Percentiles rank a stretch among this genome's conserved stretches.
phyloP scores from a whole-genome alignment of 2,797 vertebrate genomes.

The Ctenosaura bakeri region DNA sequence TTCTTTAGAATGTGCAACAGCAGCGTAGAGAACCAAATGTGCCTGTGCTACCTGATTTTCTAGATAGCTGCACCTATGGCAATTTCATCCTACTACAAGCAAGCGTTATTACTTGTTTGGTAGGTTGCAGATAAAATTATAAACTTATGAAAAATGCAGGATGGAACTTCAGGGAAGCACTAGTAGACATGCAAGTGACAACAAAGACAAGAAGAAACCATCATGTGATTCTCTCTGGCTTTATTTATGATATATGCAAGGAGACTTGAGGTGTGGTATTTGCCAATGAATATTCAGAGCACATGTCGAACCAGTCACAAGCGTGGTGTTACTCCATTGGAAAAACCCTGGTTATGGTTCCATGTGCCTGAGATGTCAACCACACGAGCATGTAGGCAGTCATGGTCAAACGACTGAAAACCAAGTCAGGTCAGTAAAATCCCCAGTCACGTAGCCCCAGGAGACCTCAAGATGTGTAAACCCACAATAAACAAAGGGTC shows the following conservation, averaged over 20 bases:
- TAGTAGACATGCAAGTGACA: not conserved
- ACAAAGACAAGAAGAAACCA: not conserved
- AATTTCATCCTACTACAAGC: not conserved
- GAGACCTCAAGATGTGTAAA: too few relatives aligned
- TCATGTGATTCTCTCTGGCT: not conserved
- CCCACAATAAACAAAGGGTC: too few relatives aligned
- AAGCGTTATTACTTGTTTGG: not conserved
- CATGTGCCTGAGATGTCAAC: too few relatives aligned
- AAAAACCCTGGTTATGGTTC: too few relatives aligned
- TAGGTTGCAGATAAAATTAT: not conserved
- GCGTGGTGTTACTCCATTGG: not conserved
- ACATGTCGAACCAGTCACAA: not conserved
- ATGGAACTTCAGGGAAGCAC: not conserved
- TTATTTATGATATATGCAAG: not conserved
- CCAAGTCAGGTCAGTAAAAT: too few relatives aligned
- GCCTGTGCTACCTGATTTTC: not conserved
- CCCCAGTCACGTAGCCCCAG: too few relatives aligned
- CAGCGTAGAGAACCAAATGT: not conserved
- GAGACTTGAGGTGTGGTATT: not conserved
- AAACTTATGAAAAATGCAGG: not conserved
- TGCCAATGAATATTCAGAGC: not conserved
- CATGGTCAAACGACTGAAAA: too few relatives aligned
- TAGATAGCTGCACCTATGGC: not conserved
- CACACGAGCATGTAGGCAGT: too few relatives aligned
- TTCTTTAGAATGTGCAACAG: not conserved